Conservation (phyloP, 2,113 vertebrate species). For the Ictalurus punctatus region DNA sequence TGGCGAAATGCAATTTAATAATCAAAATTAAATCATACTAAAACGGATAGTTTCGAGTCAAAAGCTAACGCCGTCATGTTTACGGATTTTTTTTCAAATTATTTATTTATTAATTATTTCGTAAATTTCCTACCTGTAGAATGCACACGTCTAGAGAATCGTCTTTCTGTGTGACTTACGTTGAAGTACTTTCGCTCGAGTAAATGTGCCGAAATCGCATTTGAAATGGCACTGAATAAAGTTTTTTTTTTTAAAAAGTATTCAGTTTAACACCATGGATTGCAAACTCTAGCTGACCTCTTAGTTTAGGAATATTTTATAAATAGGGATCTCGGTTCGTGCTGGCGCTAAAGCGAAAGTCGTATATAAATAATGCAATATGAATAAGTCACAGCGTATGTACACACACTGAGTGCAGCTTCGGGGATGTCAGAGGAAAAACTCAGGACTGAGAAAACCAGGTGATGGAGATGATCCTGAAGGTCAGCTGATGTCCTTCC, state of each 20-base stretch:
- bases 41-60: not conserved
- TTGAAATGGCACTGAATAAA: not conserved
- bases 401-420: not conserved
- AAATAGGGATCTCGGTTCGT: not conserved
- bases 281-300: not conserved
- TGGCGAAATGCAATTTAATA: not conserved
- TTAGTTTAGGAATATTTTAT: not conserved
- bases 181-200: not conserved
- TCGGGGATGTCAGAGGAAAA: not conserved
- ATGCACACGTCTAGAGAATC: not conserved
- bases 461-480: constrained; percentile 37
- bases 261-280: not conserved
- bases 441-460: not conserved
- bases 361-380: not conserved
- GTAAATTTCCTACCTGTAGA: not conserved
- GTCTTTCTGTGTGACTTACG: not conserved
- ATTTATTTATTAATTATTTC: not conserved
- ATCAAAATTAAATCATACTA: not conserved
- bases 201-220: not conserved
- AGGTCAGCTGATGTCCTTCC: constrained; percentile 54
- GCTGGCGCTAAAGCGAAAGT: not conserved
- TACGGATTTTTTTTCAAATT: not conserved
- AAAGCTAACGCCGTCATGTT: not conserved
- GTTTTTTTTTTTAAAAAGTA: not conserved
- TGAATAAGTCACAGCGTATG: not conserved